Conservation (phyloP, 2,797 vertebrate species). For the Platalea minor region DNA sequence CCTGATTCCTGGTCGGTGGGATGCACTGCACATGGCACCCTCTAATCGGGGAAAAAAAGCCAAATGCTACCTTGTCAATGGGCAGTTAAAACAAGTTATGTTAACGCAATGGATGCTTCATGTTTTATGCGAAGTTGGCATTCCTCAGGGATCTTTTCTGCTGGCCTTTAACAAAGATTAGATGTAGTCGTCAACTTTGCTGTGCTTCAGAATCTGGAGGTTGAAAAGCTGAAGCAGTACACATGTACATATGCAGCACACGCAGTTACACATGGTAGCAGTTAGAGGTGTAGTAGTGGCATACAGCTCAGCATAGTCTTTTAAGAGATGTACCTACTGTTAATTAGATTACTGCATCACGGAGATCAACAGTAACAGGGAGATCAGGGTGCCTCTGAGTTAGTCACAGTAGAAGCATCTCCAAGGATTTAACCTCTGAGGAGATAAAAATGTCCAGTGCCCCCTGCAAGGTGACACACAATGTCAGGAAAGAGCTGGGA, state of each 20-base stretch:
- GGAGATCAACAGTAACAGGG: background rate
- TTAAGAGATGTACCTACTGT: background rate
- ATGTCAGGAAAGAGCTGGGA: background rate
- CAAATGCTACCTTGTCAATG: background rate
- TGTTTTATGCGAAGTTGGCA: background rate
- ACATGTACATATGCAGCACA: background rate
- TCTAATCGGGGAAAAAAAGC: background rate
- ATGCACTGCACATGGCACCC: background rate
- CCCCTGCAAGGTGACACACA: background rate
- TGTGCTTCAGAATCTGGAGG: background rate
- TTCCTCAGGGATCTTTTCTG: background rate
- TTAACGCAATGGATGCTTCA: background rate
- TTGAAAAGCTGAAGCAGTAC: background rate
- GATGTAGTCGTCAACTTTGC: background rate
- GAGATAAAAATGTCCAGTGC: background rate
- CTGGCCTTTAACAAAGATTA: background rate
- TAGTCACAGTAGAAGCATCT: background rate
- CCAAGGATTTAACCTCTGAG: background rate
- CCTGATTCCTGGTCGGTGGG: background rate
- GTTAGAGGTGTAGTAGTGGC: background rate
- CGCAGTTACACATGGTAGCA: background rate
- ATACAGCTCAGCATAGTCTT: background rate
- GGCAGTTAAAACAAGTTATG: slow-evolving; percentile 21
- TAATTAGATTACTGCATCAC: background rate
- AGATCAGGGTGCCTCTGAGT: background rate